These are phyloP conservation scores for Sebastes hubbsi DNA, from an alignment of 2,797 vertebrate genomes.

Conservation along the genomic window DNA sequence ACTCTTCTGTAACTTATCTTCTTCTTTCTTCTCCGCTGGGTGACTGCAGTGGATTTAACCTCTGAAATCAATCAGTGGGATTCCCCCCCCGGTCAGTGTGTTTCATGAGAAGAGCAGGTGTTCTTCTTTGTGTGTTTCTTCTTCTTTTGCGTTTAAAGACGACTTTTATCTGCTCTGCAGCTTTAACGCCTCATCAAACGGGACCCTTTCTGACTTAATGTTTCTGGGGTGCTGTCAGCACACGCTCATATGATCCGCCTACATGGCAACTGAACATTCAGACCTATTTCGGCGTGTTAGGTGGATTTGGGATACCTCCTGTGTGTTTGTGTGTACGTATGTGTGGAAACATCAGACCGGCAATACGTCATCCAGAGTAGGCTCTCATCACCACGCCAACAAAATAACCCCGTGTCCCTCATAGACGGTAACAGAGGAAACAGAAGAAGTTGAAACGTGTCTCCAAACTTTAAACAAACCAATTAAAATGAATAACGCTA, in stretches of 20 bases:
- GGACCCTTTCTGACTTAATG: neutral
- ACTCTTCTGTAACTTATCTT: neutral
- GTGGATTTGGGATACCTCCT: neutral
- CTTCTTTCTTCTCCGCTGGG: neutral
- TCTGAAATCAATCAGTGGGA: constrained; percentile 5
- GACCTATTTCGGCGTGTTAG: neutral
- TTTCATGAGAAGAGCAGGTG: constrained; percentile 29
- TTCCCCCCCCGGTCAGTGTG: constrained; percentile 1
- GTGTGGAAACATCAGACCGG: too few relatives aligned
- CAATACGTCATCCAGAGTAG: too few relatives aligned
- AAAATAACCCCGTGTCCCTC: too few relatives aligned
- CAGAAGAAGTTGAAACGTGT: too few relatives aligned
- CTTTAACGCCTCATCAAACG: constrained; percentile 24
- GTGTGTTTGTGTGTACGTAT: neutral
- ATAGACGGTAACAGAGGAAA: too few relatives aligned
- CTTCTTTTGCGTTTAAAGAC: neutral
- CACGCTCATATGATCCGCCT: constrained; percentile 4
- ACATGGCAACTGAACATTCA: constrained; percentile 11
- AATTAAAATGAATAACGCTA: too few relatives aligned
- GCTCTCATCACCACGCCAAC: too few relatives aligned
- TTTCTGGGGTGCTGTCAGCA: constrained; percentile 3
- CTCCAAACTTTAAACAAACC: too few relatives aligned
- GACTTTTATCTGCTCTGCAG: constrained; percentile 2
- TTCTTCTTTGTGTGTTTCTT: neutral
- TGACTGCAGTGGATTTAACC: constrained; percentile 10